Evolutionary conservation across 2,888 invertebrate species (phyloP), one percentile per base, ranked within the genome.

Genomic region (Latrodectus hesperus): DNA sequence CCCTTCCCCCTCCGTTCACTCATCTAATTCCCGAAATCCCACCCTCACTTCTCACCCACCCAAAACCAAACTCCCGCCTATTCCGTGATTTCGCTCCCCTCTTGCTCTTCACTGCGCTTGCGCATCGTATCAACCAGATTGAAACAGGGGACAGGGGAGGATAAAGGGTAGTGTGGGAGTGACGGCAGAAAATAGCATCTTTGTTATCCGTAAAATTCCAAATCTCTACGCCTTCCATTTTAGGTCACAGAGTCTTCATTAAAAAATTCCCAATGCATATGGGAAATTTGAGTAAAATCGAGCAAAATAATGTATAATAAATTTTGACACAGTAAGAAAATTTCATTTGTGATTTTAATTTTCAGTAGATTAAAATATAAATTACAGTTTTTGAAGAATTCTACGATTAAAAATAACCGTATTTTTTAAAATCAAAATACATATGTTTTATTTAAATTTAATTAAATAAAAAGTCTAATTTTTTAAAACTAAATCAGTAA

Each of bases 21-120:
- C 85, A 75, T 81, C 81, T 87, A 77, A 81, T 81, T 82, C 86
- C 77, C 76, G 55, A 77, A 81, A 78, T 82, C 82, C 70, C 65
- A 65, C 87, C 78, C 68, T 55, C n/a, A n/a, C 74, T 51, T 51
- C 70, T 22, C 77, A 55, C 72, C 74, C 65, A 72, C 73, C 82
- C 67, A 76, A 76, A 85, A 85, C 84, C 74, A 64, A 74, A 73
- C 78, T 78, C 79, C 51, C 51, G 38, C 49, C 75, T 38, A 78
- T 51, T 71, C 73, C 53, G 67, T 73, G 81, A 81, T 77, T 77
- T 77, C 67, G n/a, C 72, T 64, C 53, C 17, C 60, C 55, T 68
- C 38, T 75, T 71, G 51, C 12, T 22, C 38, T 60, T 70, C 77
- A 17, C 38, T 17, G 53, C 81, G 65, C 76, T 76, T 72, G 81